A percentile compares a stretch with the other conserved stretches of the same genome.
These are phyloP conservation scores for Coleophora deauratella DNA, from an alignment of 2,888 invertebrate species.

Conservation along the genomic window DNA sequence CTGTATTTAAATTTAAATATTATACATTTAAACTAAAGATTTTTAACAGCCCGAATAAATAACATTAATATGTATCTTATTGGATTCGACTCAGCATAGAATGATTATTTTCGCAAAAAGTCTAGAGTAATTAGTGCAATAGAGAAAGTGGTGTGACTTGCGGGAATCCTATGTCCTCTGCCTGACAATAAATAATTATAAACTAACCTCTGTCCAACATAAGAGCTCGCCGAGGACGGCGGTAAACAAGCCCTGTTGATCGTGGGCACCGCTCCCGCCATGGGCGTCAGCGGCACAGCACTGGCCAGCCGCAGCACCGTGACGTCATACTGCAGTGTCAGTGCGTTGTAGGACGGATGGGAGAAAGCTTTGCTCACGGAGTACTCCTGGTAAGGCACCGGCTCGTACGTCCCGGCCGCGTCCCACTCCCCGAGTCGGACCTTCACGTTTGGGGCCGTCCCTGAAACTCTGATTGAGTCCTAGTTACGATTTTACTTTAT, in stretches of 20 bases:
- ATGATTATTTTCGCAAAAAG: too few relatives aligned
- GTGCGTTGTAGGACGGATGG: slow-evolving; percentile 79
- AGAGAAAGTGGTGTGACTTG: too few relatives aligned
- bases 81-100: too few relatives aligned
- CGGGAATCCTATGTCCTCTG: too few relatives aligned
- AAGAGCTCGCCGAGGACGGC: slow-evolving; percentile 39
- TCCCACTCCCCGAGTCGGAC: slow-evolving; percentile 86
- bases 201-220: slow-evolving; percentile 63
- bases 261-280: slow-evolving; percentile 61
- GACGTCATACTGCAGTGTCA: slow-evolving; percentile 85
- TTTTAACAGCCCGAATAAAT: too few relatives aligned
- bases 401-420: slow-evolving; percentile 76
- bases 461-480: slow-evolving; percentile 45
- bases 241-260: slow-evolving; percentile 78
- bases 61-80: too few relatives aligned
- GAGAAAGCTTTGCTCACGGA: slow-evolving; percentile 72
- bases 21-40: too few relatives aligned
- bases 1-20: too few relatives aligned
- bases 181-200: too few relatives aligned
- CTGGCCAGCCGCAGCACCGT: slow-evolving; percentile 82
- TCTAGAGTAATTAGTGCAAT: too few relatives aligned
- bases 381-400: slow-evolving; percentile 78
- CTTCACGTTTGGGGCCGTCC: slow-evolving; percentile 72
- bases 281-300: slow-evolving; percentile 66
- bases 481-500: too few relatives aligned